Evolutionary conservation across 2,888 invertebrate species (phyloP).

Genomic region (Strigamia crassipes): DNA sequence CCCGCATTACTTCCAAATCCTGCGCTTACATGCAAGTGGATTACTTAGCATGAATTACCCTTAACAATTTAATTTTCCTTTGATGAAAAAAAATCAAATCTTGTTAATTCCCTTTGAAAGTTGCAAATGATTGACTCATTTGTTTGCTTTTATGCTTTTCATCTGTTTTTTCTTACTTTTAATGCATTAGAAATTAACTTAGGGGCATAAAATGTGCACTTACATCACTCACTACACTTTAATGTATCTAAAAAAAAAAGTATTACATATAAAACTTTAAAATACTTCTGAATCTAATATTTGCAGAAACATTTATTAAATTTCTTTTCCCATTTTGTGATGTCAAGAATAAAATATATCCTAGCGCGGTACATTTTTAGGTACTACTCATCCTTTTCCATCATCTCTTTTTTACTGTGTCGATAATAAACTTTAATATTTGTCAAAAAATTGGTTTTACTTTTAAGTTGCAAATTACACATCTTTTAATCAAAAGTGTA

Average conservation of each 20-base stretch:
- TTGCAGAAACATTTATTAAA: neutral
- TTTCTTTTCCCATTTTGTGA: no score
- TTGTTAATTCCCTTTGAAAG: no score
- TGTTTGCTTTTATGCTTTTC: neutral
- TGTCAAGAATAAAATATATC: no score
- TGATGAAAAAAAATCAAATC: neutral
- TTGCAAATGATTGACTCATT: neutral
- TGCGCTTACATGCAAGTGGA: conserved; percentile 20
- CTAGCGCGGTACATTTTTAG: no score
- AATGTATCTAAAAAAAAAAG: neutral
- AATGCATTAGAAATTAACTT: neutral
- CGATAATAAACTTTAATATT: neutral
- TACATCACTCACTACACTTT: neutral
- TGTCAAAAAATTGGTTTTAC: no score
- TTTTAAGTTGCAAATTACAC: no score
- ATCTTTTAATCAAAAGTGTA: no score
- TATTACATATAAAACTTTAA: neutral
- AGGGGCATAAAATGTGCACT: neutral
- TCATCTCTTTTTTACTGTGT: neutral
- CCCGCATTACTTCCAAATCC: conserved; percentile 1
- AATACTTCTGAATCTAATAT: neutral
- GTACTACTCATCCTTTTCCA: no score
- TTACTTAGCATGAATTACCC: neutral
- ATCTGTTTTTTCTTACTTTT: neutral
- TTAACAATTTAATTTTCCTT: conserved; percentile 15